Evolutionary conservation across 2,888 invertebrate species (phyloP), one percentile per base, ranked within the genome.

Genomic region (Peribatodes rhomboidaria): DNA sequence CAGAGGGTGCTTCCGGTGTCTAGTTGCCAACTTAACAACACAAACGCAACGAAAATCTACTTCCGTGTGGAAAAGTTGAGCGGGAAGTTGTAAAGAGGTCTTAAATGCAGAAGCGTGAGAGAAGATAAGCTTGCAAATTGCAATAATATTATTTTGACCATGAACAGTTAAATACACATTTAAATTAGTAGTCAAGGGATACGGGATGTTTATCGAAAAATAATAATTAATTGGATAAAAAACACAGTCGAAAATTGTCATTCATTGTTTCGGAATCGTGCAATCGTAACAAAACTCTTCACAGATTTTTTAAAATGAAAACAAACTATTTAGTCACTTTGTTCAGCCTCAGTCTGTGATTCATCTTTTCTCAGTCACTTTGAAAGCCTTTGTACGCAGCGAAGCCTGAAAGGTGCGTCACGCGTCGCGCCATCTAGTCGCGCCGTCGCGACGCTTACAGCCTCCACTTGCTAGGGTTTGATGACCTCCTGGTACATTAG

Each of bases 361-460:
- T 55, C 55, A 55, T 54, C 42, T 42, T 18, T 37, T 50, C 35
- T 37, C 39, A 18, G 50, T 14, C 46, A 46, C 18, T 61, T 47
- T 27, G 20, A 61, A 61, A 63, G 57, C 6, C 42, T 44, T 44
- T 35, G 39, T 53, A 44, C 44, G 41, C 50, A 39, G 10, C 18
- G 65, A 64, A 62, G 66, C 61, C 56, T 63, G 56, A 50, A 60
- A 77, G 72, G 77, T 81, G 84, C 81, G 81, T 83, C 86, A 84
- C 73, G 74, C 68, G 83, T 73, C 86, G 79, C 79, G 89, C 76
- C 89, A 72, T 71, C 69, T 63, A 71, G 86, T 81, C 84, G 81
- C 83, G 89, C 76, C 84, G 83, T 81, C 78, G 76, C 76, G 83
- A 72, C 81, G 83, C 80, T 74, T 77, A 76, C 77, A 67, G 74